phyloP scores from a whole-genome alignment of 2,113 vertebrate species.

The Pipa parva region DNA sequence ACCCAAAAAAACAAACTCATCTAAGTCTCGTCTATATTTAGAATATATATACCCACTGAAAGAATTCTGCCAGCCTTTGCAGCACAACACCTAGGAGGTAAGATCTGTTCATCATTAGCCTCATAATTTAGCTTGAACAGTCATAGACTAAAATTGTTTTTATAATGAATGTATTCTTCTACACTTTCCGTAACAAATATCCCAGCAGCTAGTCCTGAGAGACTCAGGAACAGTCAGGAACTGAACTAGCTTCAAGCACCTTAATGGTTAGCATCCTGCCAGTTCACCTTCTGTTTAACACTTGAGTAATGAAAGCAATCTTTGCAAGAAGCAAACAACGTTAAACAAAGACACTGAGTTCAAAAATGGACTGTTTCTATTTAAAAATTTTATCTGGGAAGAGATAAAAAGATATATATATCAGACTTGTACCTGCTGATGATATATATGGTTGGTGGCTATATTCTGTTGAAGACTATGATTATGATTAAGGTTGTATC shows the following conservation, averaged over 20 bases:
- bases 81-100: not conserved
- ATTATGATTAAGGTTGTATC: too few species aligned
- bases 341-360: too few species aligned
- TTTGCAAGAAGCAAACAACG: not conserved
- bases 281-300: conserved; percentile 16
- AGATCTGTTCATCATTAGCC: conserved; percentile 1
- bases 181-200: conserved; percentile 4
- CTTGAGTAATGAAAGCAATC: not conserved
- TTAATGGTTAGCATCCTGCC: conserved; percentile 5
- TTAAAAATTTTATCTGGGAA: too few species aligned
- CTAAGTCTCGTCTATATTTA: too few species aligned
- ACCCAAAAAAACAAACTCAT: too few species aligned
- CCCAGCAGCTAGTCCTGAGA: conserved; percentile 6
- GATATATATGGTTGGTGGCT: too few species aligned
- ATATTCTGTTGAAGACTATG: too few species aligned
- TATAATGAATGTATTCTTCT: not conserved
- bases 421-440: too few species aligned
- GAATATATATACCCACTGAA: not conserved
- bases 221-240: not conserved
- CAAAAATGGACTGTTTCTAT: too few species aligned
- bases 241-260: conserved; percentile 1
- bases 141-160: conserved; percentile 1
- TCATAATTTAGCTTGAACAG: not conserved
- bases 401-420: too few species aligned
- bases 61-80: not conserved